Evolutionary conservation across 1,140 invertebrate species (phyloP).

Genomic region (Dreissena polymorpha): DNA sequence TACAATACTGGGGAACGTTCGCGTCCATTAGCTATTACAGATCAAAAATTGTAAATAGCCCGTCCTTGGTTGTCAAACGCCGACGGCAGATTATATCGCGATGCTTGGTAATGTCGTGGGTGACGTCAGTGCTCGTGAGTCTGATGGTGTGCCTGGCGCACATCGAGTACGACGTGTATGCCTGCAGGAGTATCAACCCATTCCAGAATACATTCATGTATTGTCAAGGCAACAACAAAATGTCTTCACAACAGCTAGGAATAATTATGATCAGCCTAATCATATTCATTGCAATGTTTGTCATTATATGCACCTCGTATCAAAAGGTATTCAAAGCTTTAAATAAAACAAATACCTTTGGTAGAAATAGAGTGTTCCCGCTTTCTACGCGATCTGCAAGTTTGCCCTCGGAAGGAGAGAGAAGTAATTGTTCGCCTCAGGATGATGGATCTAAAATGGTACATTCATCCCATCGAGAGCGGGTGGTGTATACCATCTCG

Average conservation of each 20-base stretch:
- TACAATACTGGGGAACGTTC: constrained; percentile 71
- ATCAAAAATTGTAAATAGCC: constrained; percentile 58
- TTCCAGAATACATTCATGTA: constrained; percentile 55
- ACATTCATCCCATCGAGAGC: background rate
- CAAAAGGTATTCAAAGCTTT: constrained; percentile 42
- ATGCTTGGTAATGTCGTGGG: constrained; percentile 62
- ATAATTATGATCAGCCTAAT: constrained; percentile 55
- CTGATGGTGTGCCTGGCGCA: constrained; percentile 60
- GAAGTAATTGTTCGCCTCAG: background rate
- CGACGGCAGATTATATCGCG: constrained; percentile 60
- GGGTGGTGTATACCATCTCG: constrained; percentile 26
- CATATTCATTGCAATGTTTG: constrained; percentile 40
- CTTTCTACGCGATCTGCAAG: constrained; percentile 19
- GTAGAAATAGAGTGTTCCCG: constrained; percentile 42
- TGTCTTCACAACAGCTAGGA: constrained; percentile 34
- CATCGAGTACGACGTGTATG: constrained; percentile 35
- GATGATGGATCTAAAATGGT: background rate
- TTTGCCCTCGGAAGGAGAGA: constrained; percentile 21
- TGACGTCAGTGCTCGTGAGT: constrained; percentile 58
- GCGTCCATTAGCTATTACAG: constrained; percentile 67
- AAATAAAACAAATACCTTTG: constrained; percentile 30
- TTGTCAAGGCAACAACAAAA: constrained; percentile 1
- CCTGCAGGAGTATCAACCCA: constrained; percentile 54
- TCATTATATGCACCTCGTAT: constrained; percentile 35
- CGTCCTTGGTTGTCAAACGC: constrained; percentile 54